phyloP scores from a whole-genome alignment of 1,140 invertebrate species.

The Drosophila saltans region DNA sequence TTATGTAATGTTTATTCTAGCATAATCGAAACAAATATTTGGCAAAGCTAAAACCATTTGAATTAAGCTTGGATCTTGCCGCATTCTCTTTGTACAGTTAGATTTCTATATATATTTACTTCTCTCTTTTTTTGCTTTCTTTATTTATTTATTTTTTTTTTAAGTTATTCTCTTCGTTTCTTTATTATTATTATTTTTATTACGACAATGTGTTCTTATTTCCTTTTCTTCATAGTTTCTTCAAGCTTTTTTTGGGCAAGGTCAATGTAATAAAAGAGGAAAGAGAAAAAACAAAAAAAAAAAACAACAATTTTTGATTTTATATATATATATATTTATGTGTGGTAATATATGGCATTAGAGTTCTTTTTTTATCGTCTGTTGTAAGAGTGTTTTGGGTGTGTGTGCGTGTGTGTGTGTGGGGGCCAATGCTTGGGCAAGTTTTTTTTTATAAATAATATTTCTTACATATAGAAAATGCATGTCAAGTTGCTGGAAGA shows the following conservation, averaged over 20 bases:
- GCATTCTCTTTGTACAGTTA: constrained; percentile 8
- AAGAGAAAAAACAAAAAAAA: neutral
- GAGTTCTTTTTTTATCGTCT: constrained; percentile 32
- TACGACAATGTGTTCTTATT: constrained; percentile 28
- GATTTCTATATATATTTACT: neutral
- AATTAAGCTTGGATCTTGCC: neutral
- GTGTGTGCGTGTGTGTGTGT: neutral
- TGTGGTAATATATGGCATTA: neutral
- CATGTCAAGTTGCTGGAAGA: neutral
- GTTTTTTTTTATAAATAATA: constrained; percentile 13
- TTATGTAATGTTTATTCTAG: neutral
- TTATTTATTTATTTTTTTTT: neutral
- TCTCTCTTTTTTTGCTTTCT: neutral
- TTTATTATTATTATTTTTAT: constrained; percentile 30
- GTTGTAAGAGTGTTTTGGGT: neutral
- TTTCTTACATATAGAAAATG: constrained; percentile 7
- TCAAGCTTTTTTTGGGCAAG: constrained; percentile 66
- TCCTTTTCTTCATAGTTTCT: constrained; percentile 41
- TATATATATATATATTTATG: neutral
- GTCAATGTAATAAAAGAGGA: constrained; percentile 66
- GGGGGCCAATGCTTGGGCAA: constrained; percentile 12
- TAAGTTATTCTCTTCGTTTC: neutral
- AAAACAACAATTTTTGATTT: neutral
- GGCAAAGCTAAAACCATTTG: neutral
- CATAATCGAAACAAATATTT: constrained; percentile 6